These are phyloP conservation scores for Romanogobio albipinnatus DNA, from an alignment of 2,113 vertebrate genomes.

Conservation along the genomic window DNA sequence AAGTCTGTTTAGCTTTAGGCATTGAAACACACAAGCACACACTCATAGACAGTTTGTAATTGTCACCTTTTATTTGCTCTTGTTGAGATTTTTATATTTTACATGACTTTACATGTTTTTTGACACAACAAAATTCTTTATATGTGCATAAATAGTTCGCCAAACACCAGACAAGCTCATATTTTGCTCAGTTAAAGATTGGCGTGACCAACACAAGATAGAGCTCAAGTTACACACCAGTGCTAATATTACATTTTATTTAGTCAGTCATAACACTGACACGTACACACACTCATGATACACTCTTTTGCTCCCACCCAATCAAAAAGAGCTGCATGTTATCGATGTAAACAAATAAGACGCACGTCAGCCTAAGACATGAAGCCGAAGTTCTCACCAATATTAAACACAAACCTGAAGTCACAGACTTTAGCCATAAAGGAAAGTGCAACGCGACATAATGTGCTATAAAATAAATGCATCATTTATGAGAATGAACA, in stretches of 20 bases:
- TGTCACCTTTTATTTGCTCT: not conserved
- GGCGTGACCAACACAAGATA: not conserved
- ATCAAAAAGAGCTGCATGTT: not conserved
- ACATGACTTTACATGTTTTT: not conserved
- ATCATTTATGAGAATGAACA: not conserved
- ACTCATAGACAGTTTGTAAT: not conserved
- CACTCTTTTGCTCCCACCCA: not conserved
- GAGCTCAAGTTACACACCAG: not conserved
- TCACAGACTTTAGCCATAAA: slow-evolving; percentile 28
- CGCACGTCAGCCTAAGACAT: not conserved
- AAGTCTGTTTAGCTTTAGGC: not conserved
- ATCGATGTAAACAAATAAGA: slow-evolving; percentile 33
- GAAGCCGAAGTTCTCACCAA: not conserved
- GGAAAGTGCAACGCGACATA: not conserved
- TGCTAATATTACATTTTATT: not conserved
- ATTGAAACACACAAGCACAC: not conserved
- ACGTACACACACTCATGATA: not conserved
- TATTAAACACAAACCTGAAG: slow-evolving; percentile 1
- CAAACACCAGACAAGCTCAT: not conserved
- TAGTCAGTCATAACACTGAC: slow-evolving; percentile 11
- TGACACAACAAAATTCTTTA: not conserved
- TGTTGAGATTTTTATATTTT: not conserved
- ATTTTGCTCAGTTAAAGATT: not conserved
- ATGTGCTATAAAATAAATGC: not conserved
- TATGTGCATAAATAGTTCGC: not conserved